Base-by-base conservation (phyloP, 2,113 vertebrate species). In the Okapia johnstoni region DNA sequence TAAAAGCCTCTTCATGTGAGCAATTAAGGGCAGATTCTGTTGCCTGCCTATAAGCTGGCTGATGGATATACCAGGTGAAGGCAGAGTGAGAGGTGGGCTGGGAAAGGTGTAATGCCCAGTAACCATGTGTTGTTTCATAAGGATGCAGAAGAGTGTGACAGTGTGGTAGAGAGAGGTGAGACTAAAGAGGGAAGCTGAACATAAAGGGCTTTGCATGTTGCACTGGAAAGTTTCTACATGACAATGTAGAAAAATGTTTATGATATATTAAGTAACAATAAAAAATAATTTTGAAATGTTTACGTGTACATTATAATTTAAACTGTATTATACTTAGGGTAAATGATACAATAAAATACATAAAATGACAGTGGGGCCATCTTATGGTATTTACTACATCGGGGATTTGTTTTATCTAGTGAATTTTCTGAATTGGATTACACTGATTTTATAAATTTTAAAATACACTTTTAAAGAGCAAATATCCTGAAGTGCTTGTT, bases 261-360 rank as follows among this genome's bases (percentile, higher is more conserved):
- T 5, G 54, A 30, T 61, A 70, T 58, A 60, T 63, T 93, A 85
- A 81, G 5, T 21, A 92, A 55, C 15, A 83, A 46, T 93, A 58
- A 36, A 83, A 94, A 88, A 23, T 5, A 0, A 88, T 54, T 95
- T 93, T 11, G 63, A 91, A 93, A 16, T 88, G 46, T 54, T 2
- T 60, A 55, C 54, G 19, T 14, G 11, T 23, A 54, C 25, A 76
- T 60, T 90, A 21, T 60, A 92, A 88, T 76, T 92, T 88, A 63
- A 79, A 79, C 48, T 36, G 10, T 43, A 8, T 33, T 77, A 84
- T 43, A 86, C 30, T 25, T 26, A 77, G 19, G 17, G 55, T 77
- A 88, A 85, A 50, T 4, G 36, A 81, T 54, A 73, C 89, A 55
- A 90, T 89, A 96, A 73, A 94, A 83, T 90, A 26, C 9, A 48